Evolutionary conservation across 2,113 vertebrate genomes (phyloP), one percentile per base, ranked within the genome.

Genomic region (Chascanopsetta lugubris): DNA sequence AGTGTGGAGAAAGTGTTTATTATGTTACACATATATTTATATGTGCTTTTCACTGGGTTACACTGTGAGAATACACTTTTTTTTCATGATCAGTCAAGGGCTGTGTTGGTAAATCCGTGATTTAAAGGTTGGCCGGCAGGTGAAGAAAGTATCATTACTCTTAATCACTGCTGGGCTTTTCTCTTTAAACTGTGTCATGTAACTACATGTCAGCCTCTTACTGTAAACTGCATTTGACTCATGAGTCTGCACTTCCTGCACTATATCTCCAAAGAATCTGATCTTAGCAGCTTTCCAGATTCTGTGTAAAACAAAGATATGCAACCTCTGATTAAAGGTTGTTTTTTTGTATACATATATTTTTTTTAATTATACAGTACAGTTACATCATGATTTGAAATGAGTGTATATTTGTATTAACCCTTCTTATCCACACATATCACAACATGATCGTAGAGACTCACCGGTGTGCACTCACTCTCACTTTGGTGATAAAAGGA

Each of bases 401-500:
- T 71, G 68, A 72, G 69, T 60, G 57, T 80, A 66, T 79, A 76
- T 84, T 83, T 74, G 83, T 58, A 84, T 59, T 22, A 71, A 85
- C 74, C 84, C 61, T 84, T 86, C 64, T 68, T 55, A 64, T 85
- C 78, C 64, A 77, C 77, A 71, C 61, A 80, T 21, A 58, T 62
- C 61, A 61, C 43, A 49, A 75, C 70, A 79, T 69, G 36, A 77
- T 25, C 73, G 53, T 49, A 54, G 5, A 54, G 6, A 74, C 56
- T 64, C 53, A 55, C 29, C 26, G 38, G 57, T 75, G 66, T 71
- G 80, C 67, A 54, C 57, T 64, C 36, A 75, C 53, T 72, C 36
- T 68, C 43, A 75, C 72, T 88, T 89, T 87, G 84, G 87, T 87
- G 81, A 77, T 79, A 64, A 82, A 69, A 88, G 77, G 3, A 70